Evolutionary conservation across 2,888 invertebrate species (phyloP).

Genomic region (Eupithecia pulchellata): DNA sequence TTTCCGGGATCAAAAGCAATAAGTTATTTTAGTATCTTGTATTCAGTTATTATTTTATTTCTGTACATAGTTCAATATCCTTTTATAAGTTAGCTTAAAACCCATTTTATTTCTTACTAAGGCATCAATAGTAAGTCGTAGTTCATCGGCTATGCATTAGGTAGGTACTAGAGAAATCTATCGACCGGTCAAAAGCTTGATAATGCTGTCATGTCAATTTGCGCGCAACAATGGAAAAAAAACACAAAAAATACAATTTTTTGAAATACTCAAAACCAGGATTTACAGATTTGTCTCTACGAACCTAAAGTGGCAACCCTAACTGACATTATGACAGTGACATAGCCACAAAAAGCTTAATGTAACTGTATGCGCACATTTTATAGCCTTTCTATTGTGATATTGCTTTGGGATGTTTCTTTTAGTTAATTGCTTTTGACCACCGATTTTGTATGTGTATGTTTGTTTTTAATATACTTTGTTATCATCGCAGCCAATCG

Average conservation of each 20-base stretch:
- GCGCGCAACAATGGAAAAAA: no score
- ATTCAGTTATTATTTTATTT: not conserved
- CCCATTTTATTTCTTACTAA: no score
- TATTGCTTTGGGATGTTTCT: slow-evolving; percentile 19
- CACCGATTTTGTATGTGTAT: slow-evolving; percentile 23
- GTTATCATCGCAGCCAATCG: not conserved
- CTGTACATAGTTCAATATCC: not conserved
- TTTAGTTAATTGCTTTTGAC: slow-evolving; percentile 29
- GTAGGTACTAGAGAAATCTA: no score
- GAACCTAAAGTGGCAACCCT: slow-evolving; percentile 5
- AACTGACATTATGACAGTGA: slow-evolving; percentile 23
- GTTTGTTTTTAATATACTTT: slow-evolving; percentile 21
- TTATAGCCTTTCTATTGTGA: slow-evolving; percentile 38
- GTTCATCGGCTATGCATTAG: no score
- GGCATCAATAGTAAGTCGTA: no score
- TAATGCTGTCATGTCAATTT: no score
- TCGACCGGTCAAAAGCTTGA: no score
- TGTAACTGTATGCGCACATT: slow-evolving; percentile 27
- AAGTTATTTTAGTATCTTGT: not conserved
- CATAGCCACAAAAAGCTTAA: slow-evolving; percentile 30
- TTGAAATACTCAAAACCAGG: no score
- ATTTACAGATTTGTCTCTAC: not conserved
- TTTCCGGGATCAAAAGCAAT: not conserved
- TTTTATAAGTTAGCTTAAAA: not conserved
- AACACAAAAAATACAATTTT: no score